Evolutionary conservation across 1,140 invertebrate genomes (phyloP), one percentile per base, ranked within the genome.

Genomic region (Aphaenogaster rudis): DNA sequence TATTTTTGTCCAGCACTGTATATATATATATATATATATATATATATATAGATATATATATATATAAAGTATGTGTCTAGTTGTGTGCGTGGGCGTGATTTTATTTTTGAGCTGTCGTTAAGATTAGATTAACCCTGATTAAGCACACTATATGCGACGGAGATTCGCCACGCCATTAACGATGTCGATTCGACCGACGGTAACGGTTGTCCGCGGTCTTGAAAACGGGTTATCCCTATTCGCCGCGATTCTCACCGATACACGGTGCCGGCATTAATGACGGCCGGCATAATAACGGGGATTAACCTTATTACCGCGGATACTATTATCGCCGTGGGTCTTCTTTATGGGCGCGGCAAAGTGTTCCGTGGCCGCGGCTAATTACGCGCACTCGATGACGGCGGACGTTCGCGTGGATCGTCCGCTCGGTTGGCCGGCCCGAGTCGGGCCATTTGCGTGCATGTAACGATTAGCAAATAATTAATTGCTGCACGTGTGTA

Each of bases 401-500:
- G 11, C 66, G 63, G 61, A 64, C 17, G 39, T 36, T 52, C 61
- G 48, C 64, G 52, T 42, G 69, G 33, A 50, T 77, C 36, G 21
- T 28, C 45, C 50, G 50, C 8, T 6, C 54, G 42, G n/a, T 4
- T 67, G 64, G 64, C 36, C 52, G 36, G 50, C 21, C 57, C 15
- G 39, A 45, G 21, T 3, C 17, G 39, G 63, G n/a, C n/a, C 52
- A 57, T 86, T 59, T 81, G 84, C 85, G 85, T 69, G 52, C 54
- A 45, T 50, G 64, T 81, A 67, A 86, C 64, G 61, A 79, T 80
- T 86, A 66, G 85, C 61, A 69, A 86, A 86, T 67, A 86, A 86
- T 86, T 86, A 86, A 86, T 86, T 80, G 84, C 54, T 50, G 88
- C 71, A 74, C 87, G 82, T 86, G 76, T 81, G 54, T 64, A 76